phyloP scores from a whole-genome alignment of 2,797 vertebrate genomes.

The Typhlichthys eigenmanni region DNA sequence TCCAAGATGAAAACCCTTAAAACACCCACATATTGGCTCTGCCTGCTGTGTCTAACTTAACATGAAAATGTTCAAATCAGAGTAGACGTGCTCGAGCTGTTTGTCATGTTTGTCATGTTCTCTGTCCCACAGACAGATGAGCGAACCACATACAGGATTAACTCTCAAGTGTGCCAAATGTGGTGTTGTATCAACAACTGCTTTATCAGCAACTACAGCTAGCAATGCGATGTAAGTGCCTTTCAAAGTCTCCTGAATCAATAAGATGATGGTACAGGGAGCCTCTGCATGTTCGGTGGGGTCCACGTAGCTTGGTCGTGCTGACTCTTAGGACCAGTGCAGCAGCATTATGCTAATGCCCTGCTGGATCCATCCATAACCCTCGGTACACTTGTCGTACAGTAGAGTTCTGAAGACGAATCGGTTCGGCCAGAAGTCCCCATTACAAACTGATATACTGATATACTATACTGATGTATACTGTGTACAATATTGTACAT shows the following conservation, averaged over 20 bases:
- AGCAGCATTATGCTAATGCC: conserved; percentile 32
- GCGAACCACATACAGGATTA: conserved; percentile 99
- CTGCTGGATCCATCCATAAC: conserved; percentile 14
- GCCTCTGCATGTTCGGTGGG: conserved; percentile 46
- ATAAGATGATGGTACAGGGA: conserved; percentile 60
- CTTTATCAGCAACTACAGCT: conserved; percentile 99
- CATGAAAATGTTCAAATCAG: conserved; percentile 37
- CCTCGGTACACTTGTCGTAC: conserved; percentile 3
- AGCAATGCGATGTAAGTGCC: conserved; percentile 99
- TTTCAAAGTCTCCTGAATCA: conserved; percentile 67
- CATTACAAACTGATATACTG: no score
- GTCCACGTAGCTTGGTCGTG: conserved; percentile 40
- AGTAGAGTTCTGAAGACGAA: not conserved
- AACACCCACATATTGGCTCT: conserved; percentile 55
- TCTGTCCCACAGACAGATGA: conserved; percentile 98
- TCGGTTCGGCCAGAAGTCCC: not conserved
- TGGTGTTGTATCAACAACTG: conserved; percentile 99
- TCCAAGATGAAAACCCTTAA: conserved; percentile 65
- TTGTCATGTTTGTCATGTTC: conserved; percentile 68
- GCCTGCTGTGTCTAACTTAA: conserved; percentile 54
- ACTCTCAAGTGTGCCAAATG: conserved; percentile 99
- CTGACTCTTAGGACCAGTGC: conserved; percentile 33
- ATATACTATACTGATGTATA: no score
- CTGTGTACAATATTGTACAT: no score
- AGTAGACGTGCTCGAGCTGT: conserved; percentile 52